Evolutionary conservation across 2,888 invertebrate species (phyloP).

Genomic region (Creontiades dilutus): DNA sequence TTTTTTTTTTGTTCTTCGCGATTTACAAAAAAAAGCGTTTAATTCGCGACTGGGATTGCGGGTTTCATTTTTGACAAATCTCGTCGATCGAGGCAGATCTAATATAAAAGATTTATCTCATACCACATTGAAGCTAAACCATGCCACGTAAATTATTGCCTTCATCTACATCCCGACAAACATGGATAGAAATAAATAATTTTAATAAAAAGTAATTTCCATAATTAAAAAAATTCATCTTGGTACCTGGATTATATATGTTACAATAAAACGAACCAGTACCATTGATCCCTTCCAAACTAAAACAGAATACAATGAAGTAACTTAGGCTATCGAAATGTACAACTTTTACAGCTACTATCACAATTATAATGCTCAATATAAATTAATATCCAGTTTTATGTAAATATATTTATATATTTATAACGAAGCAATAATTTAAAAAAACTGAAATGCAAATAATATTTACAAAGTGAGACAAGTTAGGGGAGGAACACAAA

Average conservation of each 20-base stretch:
- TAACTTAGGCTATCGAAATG: constrained; percentile 18
- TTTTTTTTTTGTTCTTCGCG: not conserved
- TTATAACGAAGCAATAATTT: constrained; percentile 37
- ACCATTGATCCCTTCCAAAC: not conserved
- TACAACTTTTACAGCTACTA: constrained; percentile 57
- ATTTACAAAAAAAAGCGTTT: not conserved
- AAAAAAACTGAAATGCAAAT: constrained; percentile 28
- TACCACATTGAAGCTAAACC: not conserved
- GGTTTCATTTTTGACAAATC: not conserved
- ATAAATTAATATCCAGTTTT: not conserved
- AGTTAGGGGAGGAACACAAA: constrained; percentile 26
- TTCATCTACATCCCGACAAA: not conserved
- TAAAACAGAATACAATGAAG: not conserved
- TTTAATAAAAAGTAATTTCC: not conserved
- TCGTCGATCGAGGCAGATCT: not conserved
- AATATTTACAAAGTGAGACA: constrained; percentile 50
- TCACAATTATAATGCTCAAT: constrained; percentile 55
- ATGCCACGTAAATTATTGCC: constrained; percentile 13
- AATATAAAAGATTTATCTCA: not conserved
- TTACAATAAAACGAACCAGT: constrained; percentile 2
- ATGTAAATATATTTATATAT: too few relatives aligned
- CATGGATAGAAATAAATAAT: constrained; percentile 1
- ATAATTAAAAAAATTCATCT: too few relatives aligned
- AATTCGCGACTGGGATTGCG: not conserved
- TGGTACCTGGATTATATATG: not conserved